phyloP scores from a whole-genome alignment of 1,140 invertebrate genomes.

The Heterodera schachtii region DNA sequence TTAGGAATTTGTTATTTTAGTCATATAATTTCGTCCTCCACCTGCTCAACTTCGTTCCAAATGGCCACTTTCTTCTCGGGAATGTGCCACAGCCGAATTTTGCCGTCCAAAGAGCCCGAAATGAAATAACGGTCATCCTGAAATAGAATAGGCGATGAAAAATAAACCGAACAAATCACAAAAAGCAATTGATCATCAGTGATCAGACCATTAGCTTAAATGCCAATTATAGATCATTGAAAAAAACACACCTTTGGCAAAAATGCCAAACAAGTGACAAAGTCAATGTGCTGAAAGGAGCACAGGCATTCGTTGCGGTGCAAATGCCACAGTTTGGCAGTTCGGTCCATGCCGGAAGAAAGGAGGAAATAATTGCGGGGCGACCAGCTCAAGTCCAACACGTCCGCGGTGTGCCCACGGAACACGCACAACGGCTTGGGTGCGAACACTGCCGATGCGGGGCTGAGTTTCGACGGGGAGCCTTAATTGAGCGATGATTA shows the following conservation, averaged over 20 bases:
- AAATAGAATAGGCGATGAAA: slow-evolving; percentile 41
- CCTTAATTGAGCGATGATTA: background rate
- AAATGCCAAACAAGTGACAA: slow-evolving; percentile 96
- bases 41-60: slow-evolving; percentile 92
- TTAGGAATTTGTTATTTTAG: background rate
- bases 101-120: slow-evolving; percentile 71
- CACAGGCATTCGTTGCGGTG: slow-evolving; percentile 93
- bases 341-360: slow-evolving; percentile 89
- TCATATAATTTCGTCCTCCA: background rate
- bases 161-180: background rate
- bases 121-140: slow-evolving; percentile 71
- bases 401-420: slow-evolving; percentile 89
- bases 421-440: slow-evolving; percentile 89
- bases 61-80: slow-evolving; percentile 94
- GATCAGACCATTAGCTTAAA: no score
- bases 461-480: background rate
- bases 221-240: slow-evolving; percentile 17
- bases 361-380: slow-evolving; percentile 92
- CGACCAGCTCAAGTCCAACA: slow-evolving; percentile 94
- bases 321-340: slow-evolving; percentile 83
- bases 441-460: slow-evolving; percentile 53
- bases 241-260: slow-evolving; percentile 77
- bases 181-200: slow-evolving; percentile 6
- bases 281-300: slow-evolving; percentile 98
- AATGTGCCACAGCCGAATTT: slow-evolving; percentile 96